Evolutionary conservation across 2,888 invertebrate species (phyloP).

Genomic region (Nemotelus nigrinus): DNA sequence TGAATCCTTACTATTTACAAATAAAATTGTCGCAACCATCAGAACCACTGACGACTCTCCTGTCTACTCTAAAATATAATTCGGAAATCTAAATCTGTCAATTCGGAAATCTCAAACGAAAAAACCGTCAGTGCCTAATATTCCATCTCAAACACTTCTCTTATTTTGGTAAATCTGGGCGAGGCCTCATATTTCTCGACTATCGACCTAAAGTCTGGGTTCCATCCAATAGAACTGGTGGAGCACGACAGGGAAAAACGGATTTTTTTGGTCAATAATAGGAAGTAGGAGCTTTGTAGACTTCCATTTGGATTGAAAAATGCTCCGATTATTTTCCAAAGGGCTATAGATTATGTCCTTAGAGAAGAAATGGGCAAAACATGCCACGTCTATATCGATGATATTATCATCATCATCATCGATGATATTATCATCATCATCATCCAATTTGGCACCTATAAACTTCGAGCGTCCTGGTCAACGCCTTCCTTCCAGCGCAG

Average conservation of each 20-base stretch:
- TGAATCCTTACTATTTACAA: neutral
- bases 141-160: too few species aligned
- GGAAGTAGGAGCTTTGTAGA: neutral
- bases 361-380: neutral
- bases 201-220: neutral
- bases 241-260: neutral
- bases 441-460: too few species aligned
- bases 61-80: neutral
- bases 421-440: neutral
- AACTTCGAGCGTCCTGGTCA: too few species aligned
- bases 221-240: neutral
- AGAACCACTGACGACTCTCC: neutral
- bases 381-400: neutral
- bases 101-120: neutral
- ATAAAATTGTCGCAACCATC: neutral
- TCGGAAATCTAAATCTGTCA: too few species aligned
- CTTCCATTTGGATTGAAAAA: neutral
- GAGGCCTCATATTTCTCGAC: too few species aligned
- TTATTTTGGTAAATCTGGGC: too few species aligned
- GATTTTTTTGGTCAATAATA: neutral
- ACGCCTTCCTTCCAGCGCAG: too few species aligned
- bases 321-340: neutral
- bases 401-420: neutral
- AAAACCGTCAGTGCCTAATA: neutral
- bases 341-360: neutral